These are phyloP conservation scores for Stichopus horrens DNA, from an alignment of 53 echinoderm and acorn worm genomes.

Conservation along the genomic window DNA sequence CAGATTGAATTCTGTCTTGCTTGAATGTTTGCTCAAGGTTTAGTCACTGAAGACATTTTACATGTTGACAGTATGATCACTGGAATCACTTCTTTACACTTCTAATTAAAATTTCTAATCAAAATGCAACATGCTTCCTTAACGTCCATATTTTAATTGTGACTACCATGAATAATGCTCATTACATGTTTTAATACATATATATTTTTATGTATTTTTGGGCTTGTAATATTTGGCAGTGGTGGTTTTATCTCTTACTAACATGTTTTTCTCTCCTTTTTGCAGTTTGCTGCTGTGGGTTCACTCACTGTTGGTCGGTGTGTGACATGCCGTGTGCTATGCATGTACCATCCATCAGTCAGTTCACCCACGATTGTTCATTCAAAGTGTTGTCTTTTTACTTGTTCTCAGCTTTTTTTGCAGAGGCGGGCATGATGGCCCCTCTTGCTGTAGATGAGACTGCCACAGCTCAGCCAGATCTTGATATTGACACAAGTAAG, in stretches of 20 bases:
- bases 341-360: neutral
- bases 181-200: too few relatives aligned
- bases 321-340: neutral
- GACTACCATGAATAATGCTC: too few relatives aligned
- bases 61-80: too few relatives aligned
- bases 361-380: neutral
- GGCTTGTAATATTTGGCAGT: neutral
- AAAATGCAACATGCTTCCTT: too few relatives aligned
- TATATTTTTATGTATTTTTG: neutral
- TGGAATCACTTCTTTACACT: too few relatives aligned
- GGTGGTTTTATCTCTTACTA: neutral
- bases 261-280: neutral
- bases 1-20: too few relatives aligned
- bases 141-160: too few relatives aligned
- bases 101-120: too few relatives aligned
- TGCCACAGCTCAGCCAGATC: slow-evolving; percentile 61
- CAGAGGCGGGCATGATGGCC: slow-evolving; percentile 54
- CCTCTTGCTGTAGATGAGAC: slow-evolving; percentile 66
- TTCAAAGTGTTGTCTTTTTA: slow-evolving; percentile 30
- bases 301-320: neutral
- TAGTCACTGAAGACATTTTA: too few relatives aligned
- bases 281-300: neutral
- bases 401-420: slow-evolving; percentile 49
- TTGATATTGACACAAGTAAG: slow-evolving; percentile 70
- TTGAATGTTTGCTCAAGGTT: too few relatives aligned